Percentiles rank a stretch among this genome's conserved stretches.
These are phyloP conservation scores for Calliphora vomitoria DNA, from an alignment of 2,888 invertebrate genomes.

Conservation along the genomic window DNA sequence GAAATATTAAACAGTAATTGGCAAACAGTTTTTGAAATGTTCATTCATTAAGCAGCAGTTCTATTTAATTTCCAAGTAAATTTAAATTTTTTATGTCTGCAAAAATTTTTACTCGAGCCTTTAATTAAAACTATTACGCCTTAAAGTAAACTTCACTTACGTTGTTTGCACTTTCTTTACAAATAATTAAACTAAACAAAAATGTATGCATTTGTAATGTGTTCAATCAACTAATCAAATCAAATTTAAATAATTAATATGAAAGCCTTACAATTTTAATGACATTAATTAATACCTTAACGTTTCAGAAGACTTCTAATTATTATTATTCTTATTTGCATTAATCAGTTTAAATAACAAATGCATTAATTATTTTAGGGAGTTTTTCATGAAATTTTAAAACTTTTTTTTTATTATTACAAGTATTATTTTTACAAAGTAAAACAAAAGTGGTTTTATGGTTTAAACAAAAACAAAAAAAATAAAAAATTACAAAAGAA, in stretches of 20 bases:
- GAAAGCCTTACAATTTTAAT: neutral
- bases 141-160: neutral
- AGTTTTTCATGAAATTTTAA: neutral
- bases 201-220: neutral
- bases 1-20: too few relatives aligned
- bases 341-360: neutral
- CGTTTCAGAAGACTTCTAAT: neutral
- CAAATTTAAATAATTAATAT: too few relatives aligned
- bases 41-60: too few relatives aligned
- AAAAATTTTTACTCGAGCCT: neutral
- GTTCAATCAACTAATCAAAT: neutral
- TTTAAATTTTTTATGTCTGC: neutral
- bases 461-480: neutral
- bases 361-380: neutral
- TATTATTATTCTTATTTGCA: constrained; percentile 1
- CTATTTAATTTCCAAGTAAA: too few relatives aligned
- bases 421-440: neutral
- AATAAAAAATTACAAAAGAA: constrained; percentile 20
- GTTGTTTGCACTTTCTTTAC: neutral
- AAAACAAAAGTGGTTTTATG: constrained; percentile 19
- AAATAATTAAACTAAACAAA: neutral
- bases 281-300: neutral
- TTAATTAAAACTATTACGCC: neutral
- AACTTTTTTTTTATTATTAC: neutral
- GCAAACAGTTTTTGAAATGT: too few relatives aligned